Base-by-base conservation (phyloP, 2,888 invertebrate genomes). In the Scrobipalpa costella region DNA sequence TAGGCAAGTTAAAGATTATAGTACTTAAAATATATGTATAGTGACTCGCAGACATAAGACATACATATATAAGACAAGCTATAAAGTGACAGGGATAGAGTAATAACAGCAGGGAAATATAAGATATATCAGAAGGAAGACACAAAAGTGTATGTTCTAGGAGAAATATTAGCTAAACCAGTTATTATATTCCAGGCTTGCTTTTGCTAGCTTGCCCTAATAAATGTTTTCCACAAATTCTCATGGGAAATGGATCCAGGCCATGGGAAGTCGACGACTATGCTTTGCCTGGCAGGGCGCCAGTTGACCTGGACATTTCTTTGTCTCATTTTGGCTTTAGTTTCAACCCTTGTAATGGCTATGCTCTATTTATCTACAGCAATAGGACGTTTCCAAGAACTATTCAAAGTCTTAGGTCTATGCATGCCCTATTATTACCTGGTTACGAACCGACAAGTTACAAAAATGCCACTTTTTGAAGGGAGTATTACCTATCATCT, bases 191-290 rank as follows among this genome's bases (percentile, higher is more conserved):
- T 13, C 11, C 40, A 40, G 40, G 5, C 13, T 40, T n/a, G n/a
- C 44, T n/a, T 19, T 11, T 19, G 13, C 13, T 52, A 21, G 21
- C 50, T 52, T 11, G 50, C 13, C 50, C 50, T 52, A 9, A 52
- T 21, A 19, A 21, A 52, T 52, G 50, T 52, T 52, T 52, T 52
- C 21, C 50, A 13, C 50, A 52, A 2, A 52, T 13, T 52, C 27
- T 59, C 13, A 59, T 59, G 27, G 59, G 59, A 44, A 44, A 44
- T 27, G 38, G 44, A 44, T 44, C 21, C 59, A 59, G 27, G 44
- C 44, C 44, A 44, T 59, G 55, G 15, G 44, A 44, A 15, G 55
- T 44, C 40, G 44, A 59, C 44, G 44, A 44, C 59, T 59, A 59
- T 59, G 44, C 44, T 44, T 44, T 59, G 40, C 19, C 59, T 59